Conservation (phyloP, 2,797 vertebrate species). For the Liparis tanakae region DNA sequence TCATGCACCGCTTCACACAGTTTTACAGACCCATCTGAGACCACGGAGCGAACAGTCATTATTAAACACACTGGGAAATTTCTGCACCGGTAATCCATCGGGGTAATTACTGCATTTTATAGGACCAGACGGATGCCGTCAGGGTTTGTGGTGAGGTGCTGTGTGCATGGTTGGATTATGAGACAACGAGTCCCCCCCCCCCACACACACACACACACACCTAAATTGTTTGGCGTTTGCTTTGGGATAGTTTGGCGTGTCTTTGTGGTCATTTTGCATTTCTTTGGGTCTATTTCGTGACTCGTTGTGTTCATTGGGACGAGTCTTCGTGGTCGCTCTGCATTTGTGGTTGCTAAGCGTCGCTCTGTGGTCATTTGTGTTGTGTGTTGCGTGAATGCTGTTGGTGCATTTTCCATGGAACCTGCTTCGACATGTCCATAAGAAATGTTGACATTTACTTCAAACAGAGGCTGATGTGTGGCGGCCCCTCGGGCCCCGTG, state of each 20-base stretch:
- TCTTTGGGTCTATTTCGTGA: background rate
- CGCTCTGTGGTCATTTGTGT: background rate
- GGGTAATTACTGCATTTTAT: constrained; percentile 24
- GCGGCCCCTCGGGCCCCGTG: background rate
- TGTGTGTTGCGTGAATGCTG: background rate
- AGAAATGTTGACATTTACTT: background rate
- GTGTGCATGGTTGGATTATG: background rate
- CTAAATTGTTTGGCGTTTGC: fast-evolving
- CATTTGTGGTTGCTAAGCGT: background rate
- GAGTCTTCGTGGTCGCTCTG: background rate
- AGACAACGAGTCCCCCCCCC: too few species aligned
- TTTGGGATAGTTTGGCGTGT: background rate
- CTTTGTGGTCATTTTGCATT: background rate
- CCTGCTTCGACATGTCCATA: background rate
- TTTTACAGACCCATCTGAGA: constrained; percentile 34
- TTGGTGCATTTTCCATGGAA: background rate
- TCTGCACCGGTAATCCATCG: constrained; percentile 26
- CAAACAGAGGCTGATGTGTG: background rate
- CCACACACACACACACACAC: too few species aligned
- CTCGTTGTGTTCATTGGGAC: background rate
- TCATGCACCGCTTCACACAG: constrained; percentile 18
- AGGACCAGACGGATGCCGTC: constrained; percentile 6
- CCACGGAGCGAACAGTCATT: constrained; percentile 6
- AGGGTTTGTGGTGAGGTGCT: constrained; percentile 2
- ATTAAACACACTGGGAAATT: constrained; percentile 18